Evolutionary conservation across 2,113 vertebrate genomes (phyloP).

Genomic region (Urocitellus parryii): DNA sequence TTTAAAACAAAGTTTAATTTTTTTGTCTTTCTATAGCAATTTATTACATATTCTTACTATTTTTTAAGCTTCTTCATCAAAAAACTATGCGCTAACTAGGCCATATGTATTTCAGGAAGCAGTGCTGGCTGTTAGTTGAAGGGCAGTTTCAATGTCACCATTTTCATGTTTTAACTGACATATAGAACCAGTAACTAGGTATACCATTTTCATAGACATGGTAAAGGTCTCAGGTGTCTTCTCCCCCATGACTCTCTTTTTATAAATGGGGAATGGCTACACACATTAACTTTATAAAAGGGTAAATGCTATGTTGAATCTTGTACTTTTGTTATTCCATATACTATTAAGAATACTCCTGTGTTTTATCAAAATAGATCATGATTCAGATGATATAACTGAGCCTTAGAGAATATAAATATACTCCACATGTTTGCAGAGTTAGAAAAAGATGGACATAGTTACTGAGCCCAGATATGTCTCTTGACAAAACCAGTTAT

Average conservation of each 20-base stretch:
- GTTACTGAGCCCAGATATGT: background rate
- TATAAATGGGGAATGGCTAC: background rate
- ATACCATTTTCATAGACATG: constrained; percentile 1
- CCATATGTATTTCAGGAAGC: background rate
- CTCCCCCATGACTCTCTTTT: background rate
- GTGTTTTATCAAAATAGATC: background rate
- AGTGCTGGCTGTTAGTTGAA: background rate
- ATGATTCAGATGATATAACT: background rate
- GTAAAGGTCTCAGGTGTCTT: background rate
- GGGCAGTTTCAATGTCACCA: background rate
- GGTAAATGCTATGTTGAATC: background rate
- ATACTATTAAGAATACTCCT: background rate
- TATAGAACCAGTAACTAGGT: background rate
- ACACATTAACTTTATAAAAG: background rate
- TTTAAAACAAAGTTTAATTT: background rate
- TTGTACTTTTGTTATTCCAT: background rate
- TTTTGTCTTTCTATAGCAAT: background rate
- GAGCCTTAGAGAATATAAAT: background rate
- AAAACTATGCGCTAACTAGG: background rate
- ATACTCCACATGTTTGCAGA: background rate
- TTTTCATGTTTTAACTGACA: background rate
- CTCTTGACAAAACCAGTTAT: background rate
- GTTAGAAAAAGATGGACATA: background rate
- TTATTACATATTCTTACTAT: background rate
- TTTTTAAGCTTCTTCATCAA: background rate